A percentile compares a stretch with the other conserved stretches of the same genome.
Evolutionary conservation across 2,797 vertebrate species (phyloP).

Genomic region (Gymnoscopelus braueri): DNA sequence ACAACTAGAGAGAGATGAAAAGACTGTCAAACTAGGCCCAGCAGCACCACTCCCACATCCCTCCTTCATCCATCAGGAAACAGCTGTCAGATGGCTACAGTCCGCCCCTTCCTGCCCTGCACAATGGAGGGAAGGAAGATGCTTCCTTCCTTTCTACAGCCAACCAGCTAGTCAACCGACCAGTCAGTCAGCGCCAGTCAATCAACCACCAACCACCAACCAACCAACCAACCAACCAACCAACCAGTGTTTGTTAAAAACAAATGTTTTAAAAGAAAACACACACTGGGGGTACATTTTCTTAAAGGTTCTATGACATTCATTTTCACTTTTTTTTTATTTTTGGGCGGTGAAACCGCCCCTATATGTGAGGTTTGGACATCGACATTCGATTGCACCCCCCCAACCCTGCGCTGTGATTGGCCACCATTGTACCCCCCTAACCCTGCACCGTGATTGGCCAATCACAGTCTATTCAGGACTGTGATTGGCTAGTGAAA

Average conservation of each 20-base stretch:
- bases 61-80: conserved; percentile 83
- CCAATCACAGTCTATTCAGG: too few relatives aligned
- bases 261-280: conserved; percentile 4
- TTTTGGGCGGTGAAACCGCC: too few relatives aligned
- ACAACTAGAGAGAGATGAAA: neutral
- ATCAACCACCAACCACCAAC: neutral
- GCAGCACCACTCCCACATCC: conserved; percentile 29
- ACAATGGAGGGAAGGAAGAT: conserved; percentile 94
- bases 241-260: conserved; percentile 38
- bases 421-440: too few relatives aligned
- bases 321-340: too few relatives aligned
- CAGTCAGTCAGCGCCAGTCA: conserved; percentile 30
- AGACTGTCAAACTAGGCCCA: conserved; percentile 27
- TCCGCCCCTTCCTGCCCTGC: conserved; percentile 86
- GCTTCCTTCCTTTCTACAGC: conserved; percentile 80
- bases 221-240: conserved; percentile 10
- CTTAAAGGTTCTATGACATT: too few relatives aligned
- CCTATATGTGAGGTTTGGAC: too few relatives aligned
- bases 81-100: conserved; percentile 81
- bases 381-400: too few relatives aligned
- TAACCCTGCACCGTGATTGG: too few relatives aligned
- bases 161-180: conserved; percentile 36
- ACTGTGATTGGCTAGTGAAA: too few relatives aligned
- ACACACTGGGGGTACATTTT: too few relatives aligned
- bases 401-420: too few relatives aligned